Conservation (phyloP, 2,797 vertebrate species). For the Odontamblyopus rebecca region DNA sequence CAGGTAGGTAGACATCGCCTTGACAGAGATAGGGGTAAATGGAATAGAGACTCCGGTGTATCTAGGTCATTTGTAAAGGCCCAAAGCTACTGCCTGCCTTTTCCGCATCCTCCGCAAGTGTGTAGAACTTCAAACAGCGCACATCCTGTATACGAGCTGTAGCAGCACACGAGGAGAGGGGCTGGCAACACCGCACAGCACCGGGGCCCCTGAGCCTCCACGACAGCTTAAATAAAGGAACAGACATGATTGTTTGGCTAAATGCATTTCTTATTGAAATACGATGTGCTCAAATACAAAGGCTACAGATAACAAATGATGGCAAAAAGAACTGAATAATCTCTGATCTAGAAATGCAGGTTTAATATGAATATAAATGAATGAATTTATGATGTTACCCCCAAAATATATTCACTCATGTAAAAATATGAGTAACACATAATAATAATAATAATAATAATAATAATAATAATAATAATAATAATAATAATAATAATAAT, state of each 20-base stretch:
- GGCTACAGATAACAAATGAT: too few relatives aligned
- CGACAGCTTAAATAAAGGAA: conserved; percentile 51
- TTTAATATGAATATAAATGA: neutral
- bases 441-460: too few relatives aligned
- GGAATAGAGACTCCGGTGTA: conserved; percentile 67
- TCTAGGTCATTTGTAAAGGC: conserved; percentile 76
- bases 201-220: conserved; percentile 46
- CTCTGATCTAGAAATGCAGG: neutral
- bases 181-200: conserved; percentile 45
- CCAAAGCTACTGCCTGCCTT: conserved; percentile 74
- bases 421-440: too few relatives aligned
- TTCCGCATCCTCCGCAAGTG: conserved; percentile 63
- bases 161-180: conserved; percentile 47
- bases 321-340: neutral
- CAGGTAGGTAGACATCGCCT: conserved; percentile 57
- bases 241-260: conserved; percentile 34
- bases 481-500: too few relatives aligned
- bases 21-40: conserved; percentile 68
- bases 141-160: conserved; percentile 66
- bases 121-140: conserved; percentile 72
- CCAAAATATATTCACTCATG: neutral
- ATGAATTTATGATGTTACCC: neutral
- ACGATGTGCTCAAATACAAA: neutral
- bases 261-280: conserved; percentile 29
- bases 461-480: too few relatives aligned